phyloP scores from a whole-genome alignment of 1,140 invertebrate species.

The Hyphantria cunea region DNA sequence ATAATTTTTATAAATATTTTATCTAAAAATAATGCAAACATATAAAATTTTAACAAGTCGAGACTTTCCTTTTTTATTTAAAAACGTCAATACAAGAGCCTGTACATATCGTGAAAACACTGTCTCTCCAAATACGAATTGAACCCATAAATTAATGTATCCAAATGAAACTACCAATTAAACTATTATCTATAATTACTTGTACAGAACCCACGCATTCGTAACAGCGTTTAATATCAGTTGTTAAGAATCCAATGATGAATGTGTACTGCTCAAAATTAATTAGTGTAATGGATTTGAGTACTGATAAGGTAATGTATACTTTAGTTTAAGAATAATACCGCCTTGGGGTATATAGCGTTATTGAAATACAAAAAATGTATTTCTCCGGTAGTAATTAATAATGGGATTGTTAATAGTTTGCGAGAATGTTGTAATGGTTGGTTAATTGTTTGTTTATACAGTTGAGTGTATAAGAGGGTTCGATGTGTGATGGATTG shows the following conservation, averaged over 20 bases:
- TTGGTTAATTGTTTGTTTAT: slow-evolving; percentile 1
- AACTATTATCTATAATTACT: slow-evolving; percentile 3
- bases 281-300: slow-evolving; percentile 4
- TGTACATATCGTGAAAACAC: not conserved
- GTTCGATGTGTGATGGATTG: not conserved
- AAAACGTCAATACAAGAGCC: too few relatives aligned
- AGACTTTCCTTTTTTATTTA: too few relatives aligned
- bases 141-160: not conserved
- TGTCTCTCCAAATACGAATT: not conserved
- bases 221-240: not conserved
- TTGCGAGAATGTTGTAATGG: not conserved
- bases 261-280: not conserved
- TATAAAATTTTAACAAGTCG: too few relatives aligned
- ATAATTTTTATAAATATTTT: too few relatives aligned
- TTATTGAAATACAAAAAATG: not conserved
- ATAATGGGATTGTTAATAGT: not conserved
- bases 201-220: not conserved
- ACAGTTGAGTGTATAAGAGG: not conserved
- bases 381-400: not conserved
- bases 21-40: too few relatives aligned
- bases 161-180: slow-evolving; percentile 1
- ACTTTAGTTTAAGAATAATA: not conserved
- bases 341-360: not conserved
- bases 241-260: slow-evolving; percentile 3
- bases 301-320: slow-evolving; percentile 5